A percentile compares a stretch with the other conserved stretches of the same genome.
Conservation (phyloP, 2,797 vertebrate species). For the Peromyscus melanophrys region DNA sequence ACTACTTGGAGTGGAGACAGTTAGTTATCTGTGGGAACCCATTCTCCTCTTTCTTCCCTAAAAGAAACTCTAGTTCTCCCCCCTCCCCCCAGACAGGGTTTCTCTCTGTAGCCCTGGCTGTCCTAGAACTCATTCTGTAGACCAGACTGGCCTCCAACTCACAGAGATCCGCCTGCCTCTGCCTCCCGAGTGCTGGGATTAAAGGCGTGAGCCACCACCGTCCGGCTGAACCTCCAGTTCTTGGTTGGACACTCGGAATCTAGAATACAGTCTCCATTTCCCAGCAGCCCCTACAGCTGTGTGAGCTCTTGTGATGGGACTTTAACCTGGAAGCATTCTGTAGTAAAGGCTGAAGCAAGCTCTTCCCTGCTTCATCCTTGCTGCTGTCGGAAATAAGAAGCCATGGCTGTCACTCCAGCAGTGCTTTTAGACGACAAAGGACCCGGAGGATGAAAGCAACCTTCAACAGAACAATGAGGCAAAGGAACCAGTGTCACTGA, state of each 20-base stretch:
- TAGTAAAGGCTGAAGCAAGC: not conserved
- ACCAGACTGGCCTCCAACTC: not conserved
- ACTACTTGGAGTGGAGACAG: not conserved
- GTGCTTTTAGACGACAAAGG: not conserved
- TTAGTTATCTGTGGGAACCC: not conserved
- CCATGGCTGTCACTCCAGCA: not conserved
- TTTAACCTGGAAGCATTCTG: not conserved
- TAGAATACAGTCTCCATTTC: not conserved
- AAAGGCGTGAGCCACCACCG: not conserved
- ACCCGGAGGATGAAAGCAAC: not conserved
- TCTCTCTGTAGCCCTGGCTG: not conserved
- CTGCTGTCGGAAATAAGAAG: not conserved
- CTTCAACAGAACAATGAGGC: not conserved
- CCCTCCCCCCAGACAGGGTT: not conserved
- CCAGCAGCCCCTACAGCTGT: slow-evolving; percentile 12
- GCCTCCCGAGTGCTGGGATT: not conserved
- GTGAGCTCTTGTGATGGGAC: not conserved
- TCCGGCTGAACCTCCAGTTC: not conserved
- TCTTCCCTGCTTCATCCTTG: not conserved
- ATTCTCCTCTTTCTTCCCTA: not conserved
- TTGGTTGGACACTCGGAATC: not conserved
- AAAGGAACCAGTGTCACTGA: not conserved
- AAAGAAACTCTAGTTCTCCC: not conserved
- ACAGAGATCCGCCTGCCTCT: not conserved
- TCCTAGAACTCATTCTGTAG: not conserved